phyloP scores from a whole-genome alignment of 2,113 vertebrate species.

The Dromiciops gliroides region DNA sequence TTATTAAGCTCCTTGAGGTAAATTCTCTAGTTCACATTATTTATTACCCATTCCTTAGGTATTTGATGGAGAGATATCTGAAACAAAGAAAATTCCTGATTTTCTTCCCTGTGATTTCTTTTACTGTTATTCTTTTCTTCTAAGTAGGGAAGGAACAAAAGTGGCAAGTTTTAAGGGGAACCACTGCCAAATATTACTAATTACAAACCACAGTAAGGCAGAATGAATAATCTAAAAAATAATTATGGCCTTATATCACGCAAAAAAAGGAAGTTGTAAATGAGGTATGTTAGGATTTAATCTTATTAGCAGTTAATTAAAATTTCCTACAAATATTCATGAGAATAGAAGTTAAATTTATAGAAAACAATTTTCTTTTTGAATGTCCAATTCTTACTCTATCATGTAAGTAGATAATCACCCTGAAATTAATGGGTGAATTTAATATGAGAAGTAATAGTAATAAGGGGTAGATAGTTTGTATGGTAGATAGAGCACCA shows the following conservation, averaged over 20 bases:
- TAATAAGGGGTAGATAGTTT: not conserved
- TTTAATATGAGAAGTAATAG: not conserved
- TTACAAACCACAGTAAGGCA: constrained; percentile 72
- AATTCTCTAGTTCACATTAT: not conserved
- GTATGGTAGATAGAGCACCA: too few species aligned
- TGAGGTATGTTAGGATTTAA: constrained; percentile 19
- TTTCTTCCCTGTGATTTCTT: not conserved
- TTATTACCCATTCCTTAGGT: not conserved
- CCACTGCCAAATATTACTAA: constrained; percentile 71
- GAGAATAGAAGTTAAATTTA: constrained; percentile 24
- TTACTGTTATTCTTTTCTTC: constrained; percentile 23
- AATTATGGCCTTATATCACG: constrained; percentile 61
- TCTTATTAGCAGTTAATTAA: constrained; percentile 48
- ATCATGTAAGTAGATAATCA: not conserved
- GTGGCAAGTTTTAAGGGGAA: constrained; percentile 68
- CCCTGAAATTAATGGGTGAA: not conserved
- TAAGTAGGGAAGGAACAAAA: constrained; percentile 64
- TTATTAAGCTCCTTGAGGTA: not conserved
- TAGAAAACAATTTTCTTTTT: constrained; percentile 17
- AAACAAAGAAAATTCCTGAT: not conserved
- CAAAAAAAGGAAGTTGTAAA: not conserved
- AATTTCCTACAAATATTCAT: constrained; percentile 35
- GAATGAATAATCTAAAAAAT: constrained; percentile 68
- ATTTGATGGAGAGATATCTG: not conserved
- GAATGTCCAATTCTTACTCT: not conserved